Base-by-base conservation (phyloP, 64 coral and sea anemone species). In the Stylophora pistillata region DNA sequence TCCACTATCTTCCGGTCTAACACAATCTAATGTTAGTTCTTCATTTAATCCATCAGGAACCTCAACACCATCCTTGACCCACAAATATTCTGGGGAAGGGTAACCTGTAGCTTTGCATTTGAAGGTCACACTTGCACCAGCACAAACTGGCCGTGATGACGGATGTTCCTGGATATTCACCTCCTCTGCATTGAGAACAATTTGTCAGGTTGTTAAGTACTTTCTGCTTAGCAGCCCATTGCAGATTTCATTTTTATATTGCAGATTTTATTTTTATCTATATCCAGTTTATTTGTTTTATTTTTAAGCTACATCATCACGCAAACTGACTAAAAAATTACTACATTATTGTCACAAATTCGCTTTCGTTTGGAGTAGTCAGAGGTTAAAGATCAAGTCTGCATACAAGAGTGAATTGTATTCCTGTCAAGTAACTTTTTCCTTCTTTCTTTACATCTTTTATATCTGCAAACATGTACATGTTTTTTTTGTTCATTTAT, bases 121-220 rank as follows among this genome's bases (percentile, higher is more conserved):
- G 5, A 96, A 52, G 14, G 84, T 88, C 23, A 93, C 63, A 32
- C n/a, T 73, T 61, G 84, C 63, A 17, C 91, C 91, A 75, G 71
- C 86, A 61, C 78, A 86, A 3, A 93, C 82, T 66, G 81, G 86
- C 79, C 74, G 81, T 5, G 91, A 96, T 68, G 74, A 71, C 11
- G 94, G 94, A 23, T 96, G 94, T 76, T 96, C 94, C 15, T 37
- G 93, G 63, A 96, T 96, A 78, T 86, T 72, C 60, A 90, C 80
- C 20, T 87, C 78, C 74, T 96, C 94, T 96, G 81, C 28, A 68
- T 58, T 21, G 20, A 11, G 15, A 32, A 64, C 54, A 2, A 81
- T 28, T n/a, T 25, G 9, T 26, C 23, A 68, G 26, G 5, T 25
- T 26, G 26, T 68, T 68, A 21, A 26, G 26, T 26, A 25, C 12